Conservation (phyloP, 2,113 vertebrate genomes). For the Macroglossus sobrinus region DNA sequence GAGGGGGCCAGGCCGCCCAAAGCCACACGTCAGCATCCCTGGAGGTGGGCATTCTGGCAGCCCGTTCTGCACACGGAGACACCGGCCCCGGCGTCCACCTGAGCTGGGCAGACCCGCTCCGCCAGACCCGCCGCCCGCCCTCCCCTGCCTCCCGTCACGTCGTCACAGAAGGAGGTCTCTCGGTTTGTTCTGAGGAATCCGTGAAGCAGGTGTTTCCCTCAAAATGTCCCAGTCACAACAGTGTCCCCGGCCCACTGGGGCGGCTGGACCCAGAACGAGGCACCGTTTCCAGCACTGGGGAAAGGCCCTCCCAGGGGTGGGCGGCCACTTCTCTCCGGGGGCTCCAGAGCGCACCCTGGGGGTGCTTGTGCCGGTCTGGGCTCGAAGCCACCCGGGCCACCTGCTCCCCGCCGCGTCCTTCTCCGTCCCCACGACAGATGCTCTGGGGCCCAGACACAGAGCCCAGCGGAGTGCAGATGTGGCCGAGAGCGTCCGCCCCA, state of each 20-base stretch:
- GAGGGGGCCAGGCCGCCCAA: too few relatives aligned
- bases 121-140: background rate
- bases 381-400: conserved; percentile 28
- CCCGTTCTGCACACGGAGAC: background rate
- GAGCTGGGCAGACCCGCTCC: background rate
- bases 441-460: conserved; percentile 35
- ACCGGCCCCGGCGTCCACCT: background rate
- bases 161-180: background rate
- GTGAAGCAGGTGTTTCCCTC: background rate
- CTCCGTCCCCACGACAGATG: conserved; percentile 2
- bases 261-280: background rate
- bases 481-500: conserved; percentile 1
- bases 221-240: background rate
- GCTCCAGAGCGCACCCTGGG: background rate
- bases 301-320: background rate
- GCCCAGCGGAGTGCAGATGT: conserved; percentile 34
- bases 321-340: background rate
- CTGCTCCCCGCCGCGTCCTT: background rate
- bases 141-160: background rate
- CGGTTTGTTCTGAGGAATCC: background rate
- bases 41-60: background rate
- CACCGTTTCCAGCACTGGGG: background rate
- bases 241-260: background rate
- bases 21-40: background rate
- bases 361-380: background rate